Evolutionary conservation across 2,113 vertebrate species (phyloP), one percentile per base, ranked within the genome.

Genomic region (Zapus hudsonius): DNA sequence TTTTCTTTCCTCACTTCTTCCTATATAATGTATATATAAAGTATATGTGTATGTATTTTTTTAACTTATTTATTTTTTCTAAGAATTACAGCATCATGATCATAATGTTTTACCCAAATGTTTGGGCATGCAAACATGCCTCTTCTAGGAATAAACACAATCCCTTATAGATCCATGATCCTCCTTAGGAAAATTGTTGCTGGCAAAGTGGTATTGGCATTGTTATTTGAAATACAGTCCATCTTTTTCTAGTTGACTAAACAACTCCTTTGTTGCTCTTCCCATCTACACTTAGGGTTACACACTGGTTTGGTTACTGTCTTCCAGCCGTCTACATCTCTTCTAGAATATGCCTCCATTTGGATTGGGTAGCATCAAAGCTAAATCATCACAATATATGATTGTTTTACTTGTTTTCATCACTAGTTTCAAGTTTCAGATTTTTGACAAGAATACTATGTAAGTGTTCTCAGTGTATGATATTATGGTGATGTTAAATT

Each of bases 351-450:
- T 94, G 4, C 27, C n/a, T 84, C 57, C 64, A 33, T 81, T 73
- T 94, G 31, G 31, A 73, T 85, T 90, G 61, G 42, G 47, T 44
- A 66, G 63, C 61, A 83, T 23, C 31, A 66, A 63, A 47, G 16
- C 59, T 81, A 44, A 44, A 27, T 81, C 61, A 80, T 9, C 63
- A 9, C 20, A 47, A 57, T 66, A 38, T 80, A 36, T 79, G 27
- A 47, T 93, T 44, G n/a, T 70, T 59, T 42, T 72, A 9, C 29
- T 73, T 91, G 36, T 92, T 92, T n/a, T 67, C 59, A 63, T 86
- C 80, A 75, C 57, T 82, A 90, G 70, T 57, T 84, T 84, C 4
- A 20, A 13, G 36, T 66, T 92, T 66, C 84, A 85, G 47, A 80
- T 80, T 85, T 91, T 89, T 74, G 59, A 23, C 33, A 92, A 36